Base-by-base conservation (phyloP, 2,888 invertebrate species). In the Hipparchia semele region DNA sequence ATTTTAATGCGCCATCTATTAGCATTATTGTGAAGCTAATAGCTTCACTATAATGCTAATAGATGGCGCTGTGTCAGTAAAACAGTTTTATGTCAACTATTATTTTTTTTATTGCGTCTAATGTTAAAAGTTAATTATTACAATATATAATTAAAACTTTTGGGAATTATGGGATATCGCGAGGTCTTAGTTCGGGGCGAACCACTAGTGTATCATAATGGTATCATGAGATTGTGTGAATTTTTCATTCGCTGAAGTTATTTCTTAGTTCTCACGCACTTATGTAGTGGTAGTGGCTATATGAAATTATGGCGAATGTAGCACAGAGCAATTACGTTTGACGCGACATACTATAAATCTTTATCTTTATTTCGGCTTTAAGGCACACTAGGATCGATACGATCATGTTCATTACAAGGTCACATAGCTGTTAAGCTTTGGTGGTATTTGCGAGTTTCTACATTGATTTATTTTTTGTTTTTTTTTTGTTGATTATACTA, bases 251-350 rank as follows among this genome's bases (percentile, higher is more conserved):
- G 51, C 33, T 49, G 51, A 12, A 12, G 12, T 12, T 53, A 51
- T 23, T 68, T 23, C 68, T 59, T 9, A 3, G 59, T 68, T 59
- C 59, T 23, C 68, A 46, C 51, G 68, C 59, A 59, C 49, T 51
- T 49, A 33, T 33, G 59, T 2, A 58, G 46, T 23, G 23, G 51
- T 1, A 64, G 51, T 10, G 5, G 49, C 51, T 49, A 23, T 46
- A 39, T 60, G 59, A 10, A 10, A 33, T 33, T 10, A 39, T 39
- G 33, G 33, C 10, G 33, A 0, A 60, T 5, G 8, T 1, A 33
- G 33, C n/a, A 2, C 6, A 33, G 4, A 5, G 23, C 23, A 10
- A 33, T 59, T 60, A 58, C 8, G 23, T 8, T 8, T 23, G 23
- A 58, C 13, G 23, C 13, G 13, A 58, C 58, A 58, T 58, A 60